Base-by-base conservation (phyloP, 2,797 vertebrate genomes). In the Phaenicophaeus curvirostris region DNA sequence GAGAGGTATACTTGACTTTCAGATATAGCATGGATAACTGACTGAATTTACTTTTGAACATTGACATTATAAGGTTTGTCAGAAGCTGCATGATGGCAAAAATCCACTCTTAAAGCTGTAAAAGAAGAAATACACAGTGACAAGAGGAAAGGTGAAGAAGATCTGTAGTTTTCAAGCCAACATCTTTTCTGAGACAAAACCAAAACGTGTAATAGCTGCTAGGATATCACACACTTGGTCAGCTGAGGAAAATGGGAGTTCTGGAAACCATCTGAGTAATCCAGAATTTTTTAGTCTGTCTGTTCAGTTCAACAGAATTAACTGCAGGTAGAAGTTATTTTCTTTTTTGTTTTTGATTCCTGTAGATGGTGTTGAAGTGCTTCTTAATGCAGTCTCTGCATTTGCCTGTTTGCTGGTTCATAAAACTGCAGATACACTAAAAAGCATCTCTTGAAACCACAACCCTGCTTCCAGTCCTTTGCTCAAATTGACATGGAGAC, bases 341-440 rank as follows among this genome's bases (percentile, higher is more conserved):
- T 46, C 8, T 67, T 88, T 66, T 86, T 44, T 0, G 44, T 84
- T 94, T 82, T 39, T 90, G 10, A 9, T 59, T 92, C 96, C 93
- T 96, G 80, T 61, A 95, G 94, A 94, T 77, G 94, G 88, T 95
- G 91, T 91, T 76, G 57, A 93, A 94, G 85, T 59, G 69, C 71
- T 93, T 94, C 39, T 84, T 63, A 76, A 31, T 67, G 27, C 11
- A 46, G 7, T 41, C 28, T 57, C 25, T 85, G 48, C 20, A 6
- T 69, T 33, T 67, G 48, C 48, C 63, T 84, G 73, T 85, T 87
- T 90, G 17, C 63, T 81, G 20, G 51, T 55, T 90, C 21, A 18
- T 50, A 79, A 91, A 93, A 78, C 33, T 44, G 51, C 16, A 72
- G 69, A 62, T 69, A 53, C 8, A 50, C 35, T 58, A 79, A 80